Evolutionary conservation across 2,888 invertebrate genomes (phyloP).

Genomic region (Dichetophora obliterata): DNA sequence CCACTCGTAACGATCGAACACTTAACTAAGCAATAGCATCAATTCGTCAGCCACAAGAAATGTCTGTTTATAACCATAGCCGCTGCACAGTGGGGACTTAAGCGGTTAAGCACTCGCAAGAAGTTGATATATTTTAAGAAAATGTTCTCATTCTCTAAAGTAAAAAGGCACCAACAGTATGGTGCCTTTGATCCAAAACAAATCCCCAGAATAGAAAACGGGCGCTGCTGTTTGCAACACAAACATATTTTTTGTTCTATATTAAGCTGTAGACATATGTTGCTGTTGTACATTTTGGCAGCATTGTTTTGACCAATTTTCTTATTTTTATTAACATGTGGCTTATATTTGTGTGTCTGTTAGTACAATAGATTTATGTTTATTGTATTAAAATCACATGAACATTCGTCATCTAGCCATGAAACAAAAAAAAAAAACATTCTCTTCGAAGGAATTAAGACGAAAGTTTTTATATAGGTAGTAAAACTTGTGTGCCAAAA

Average conservation of each 20-base stretch:
- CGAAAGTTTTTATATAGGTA: not conserved
- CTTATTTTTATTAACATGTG: not conserved
- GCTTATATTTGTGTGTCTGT: not conserved
- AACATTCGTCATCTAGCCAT: constrained; percentile 22
- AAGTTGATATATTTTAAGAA: too few species aligned
- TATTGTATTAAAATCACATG: constrained; percentile 22
- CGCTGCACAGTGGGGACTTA: too few species aligned
- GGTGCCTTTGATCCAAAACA: too few species aligned
- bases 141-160: too few species aligned
- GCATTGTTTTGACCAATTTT: not conserved
- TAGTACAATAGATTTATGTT: not conserved
- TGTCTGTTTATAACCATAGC: too few species aligned
- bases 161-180: too few species aligned
- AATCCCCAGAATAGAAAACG: too few species aligned
- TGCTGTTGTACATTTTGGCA: too few species aligned
- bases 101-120: too few species aligned
- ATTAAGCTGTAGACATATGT: too few species aligned
- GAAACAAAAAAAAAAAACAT: not conserved
- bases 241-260: too few species aligned
- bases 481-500: not conserved
- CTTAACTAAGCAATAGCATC: constrained; percentile 7
- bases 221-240: too few species aligned
- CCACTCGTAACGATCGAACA: constrained; percentile 14
- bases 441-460: not conserved
- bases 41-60: constrained; percentile 1